These are phyloP conservation scores for Rhynchophorus ferrugineus DNA, from an alignment of 1,140 invertebrate genomes.

Conservation along the genomic window DNA sequence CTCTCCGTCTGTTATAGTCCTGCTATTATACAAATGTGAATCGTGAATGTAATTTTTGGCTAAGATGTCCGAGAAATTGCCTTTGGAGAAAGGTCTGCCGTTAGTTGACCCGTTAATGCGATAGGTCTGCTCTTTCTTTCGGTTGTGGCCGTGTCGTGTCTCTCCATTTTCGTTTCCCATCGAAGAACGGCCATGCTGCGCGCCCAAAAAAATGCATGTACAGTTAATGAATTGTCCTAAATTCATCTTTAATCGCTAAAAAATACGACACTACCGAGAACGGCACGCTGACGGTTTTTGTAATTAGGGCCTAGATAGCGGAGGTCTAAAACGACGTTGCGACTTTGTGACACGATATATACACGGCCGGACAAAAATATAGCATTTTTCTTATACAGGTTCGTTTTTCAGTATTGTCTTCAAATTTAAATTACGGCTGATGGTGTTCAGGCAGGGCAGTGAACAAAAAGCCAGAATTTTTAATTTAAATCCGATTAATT, in stretches of 20 bases:
- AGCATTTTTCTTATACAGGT: too few relatives aligned
- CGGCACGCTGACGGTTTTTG: background rate
- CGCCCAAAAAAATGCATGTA: conserved; percentile 14
- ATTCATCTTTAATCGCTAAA: background rate
- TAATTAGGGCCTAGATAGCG: too few relatives aligned
- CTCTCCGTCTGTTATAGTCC: conserved; percentile 6
- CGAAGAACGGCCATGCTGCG: conserved; percentile 13
- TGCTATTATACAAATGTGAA: conserved; percentile 11
- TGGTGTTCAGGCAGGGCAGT: too few relatives aligned
- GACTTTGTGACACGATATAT: too few relatives aligned
- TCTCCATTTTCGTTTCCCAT: conserved; percentile 10
- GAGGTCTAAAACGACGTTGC: too few relatives aligned
- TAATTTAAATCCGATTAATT: too few relatives aligned
- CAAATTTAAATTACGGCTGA: too few relatives aligned
- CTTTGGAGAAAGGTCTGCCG: conserved; percentile 16
- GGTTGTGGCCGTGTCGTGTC: conserved; percentile 12
- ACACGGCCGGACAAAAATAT: too few relatives aligned
- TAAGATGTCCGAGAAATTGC: conserved; percentile 19
- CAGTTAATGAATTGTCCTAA: conserved; percentile 7
- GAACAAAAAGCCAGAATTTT: too few relatives aligned
- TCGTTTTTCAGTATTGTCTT: too few relatives aligned
- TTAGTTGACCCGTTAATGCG: conserved; percentile 17
- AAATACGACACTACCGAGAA: background rate
- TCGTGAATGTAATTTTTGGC: conserved; percentile 22
- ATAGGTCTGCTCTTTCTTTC: conserved; percentile 17